Base-by-base conservation (phyloP, 2,113 vertebrate species). In the Pongo pygmaeus region DNA sequence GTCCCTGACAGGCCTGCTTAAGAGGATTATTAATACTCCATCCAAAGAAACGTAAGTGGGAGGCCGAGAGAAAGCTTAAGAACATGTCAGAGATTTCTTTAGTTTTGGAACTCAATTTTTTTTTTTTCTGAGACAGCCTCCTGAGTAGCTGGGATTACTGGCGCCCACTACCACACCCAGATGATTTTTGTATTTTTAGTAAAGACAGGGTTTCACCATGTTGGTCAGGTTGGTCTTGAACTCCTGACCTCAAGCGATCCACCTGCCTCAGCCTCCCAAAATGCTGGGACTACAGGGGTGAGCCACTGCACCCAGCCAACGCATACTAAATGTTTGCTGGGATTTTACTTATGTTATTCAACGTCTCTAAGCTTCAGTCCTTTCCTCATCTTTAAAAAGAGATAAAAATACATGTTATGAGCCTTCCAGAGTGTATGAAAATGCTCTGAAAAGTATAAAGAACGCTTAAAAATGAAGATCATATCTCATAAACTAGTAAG, bases 11-110 rank as follows among this genome's bases (percentile, higher is more conserved):
- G 59, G 64, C 79, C 84, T 75, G 90, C 27, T 27, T 94, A 91
- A 74, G 87, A 93, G 90, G 96, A 97, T 97, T 97, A 97, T 81
- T 93, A 59, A 92, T 52, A 84, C 27, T 87, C 59, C 52, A 32
- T 38, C 30, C 55, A 72, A 61, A 92, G 75, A 96, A 85, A 52
- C 72, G 18, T 8, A 52, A 38, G 23, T 0, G 50, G 46, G 74
- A 90, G 75, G 52, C 72, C 0, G 1, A 93, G 74, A 84, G 67
- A 55, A 88, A 50, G 69, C 57, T 57, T 18, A 92, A 52, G 86
- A 84, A 83, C 20, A 16, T 59, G 90, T 87, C 67, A 91, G 94
- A 46, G 35, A 74, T 80, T 89, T 79, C 74, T 55, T 88, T 46
- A 59, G 85, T 74, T 79, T 84, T 61, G 83, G 74, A 70, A 61